Evolutionary conservation across 1,140 invertebrate species (phyloP).

Genomic region (Muscidifurax raptorellus): DNA sequence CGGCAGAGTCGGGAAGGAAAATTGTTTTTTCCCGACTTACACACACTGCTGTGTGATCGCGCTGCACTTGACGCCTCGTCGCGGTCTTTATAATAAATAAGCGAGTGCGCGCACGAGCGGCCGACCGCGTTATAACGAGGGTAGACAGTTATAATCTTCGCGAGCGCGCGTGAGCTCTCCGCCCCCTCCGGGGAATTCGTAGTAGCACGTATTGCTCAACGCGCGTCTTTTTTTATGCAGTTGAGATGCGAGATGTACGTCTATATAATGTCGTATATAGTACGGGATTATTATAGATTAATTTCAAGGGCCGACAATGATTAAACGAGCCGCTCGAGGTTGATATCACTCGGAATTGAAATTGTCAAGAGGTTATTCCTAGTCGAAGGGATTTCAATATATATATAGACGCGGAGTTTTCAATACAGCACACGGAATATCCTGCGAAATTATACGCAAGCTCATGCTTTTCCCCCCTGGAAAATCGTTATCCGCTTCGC

Average conservation of each 20-base stretch:
- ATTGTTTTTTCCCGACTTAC: slow-evolving; percentile 31
- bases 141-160: slow-evolving; percentile 52
- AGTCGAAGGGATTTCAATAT: no score
- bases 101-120: slow-evolving; percentile 16
- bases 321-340: no score
- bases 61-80: slow-evolving; percentile 15
- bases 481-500: background rate
- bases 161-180: background rate
- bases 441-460: no score
- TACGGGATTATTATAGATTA: no score
- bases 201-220: background rate
- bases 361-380: no score
- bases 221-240: background rate
- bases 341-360: no score
- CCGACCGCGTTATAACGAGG: slow-evolving; percentile 36
- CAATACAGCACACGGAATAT: no score
- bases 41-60: background rate
- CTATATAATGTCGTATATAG: background rate
- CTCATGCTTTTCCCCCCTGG: no score
- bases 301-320: no score
- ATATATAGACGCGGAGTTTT: no score
- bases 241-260: background rate
- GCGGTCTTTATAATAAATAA: background rate
- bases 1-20: slow-evolving; percentile 1
- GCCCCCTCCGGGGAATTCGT: slow-evolving; percentile 15